A percentile compares a stretch with the other conserved stretches of the same genome.
Conservation (phyloP, 1,140 invertebrate species). For the Brachionus paranguensis region DNA sequence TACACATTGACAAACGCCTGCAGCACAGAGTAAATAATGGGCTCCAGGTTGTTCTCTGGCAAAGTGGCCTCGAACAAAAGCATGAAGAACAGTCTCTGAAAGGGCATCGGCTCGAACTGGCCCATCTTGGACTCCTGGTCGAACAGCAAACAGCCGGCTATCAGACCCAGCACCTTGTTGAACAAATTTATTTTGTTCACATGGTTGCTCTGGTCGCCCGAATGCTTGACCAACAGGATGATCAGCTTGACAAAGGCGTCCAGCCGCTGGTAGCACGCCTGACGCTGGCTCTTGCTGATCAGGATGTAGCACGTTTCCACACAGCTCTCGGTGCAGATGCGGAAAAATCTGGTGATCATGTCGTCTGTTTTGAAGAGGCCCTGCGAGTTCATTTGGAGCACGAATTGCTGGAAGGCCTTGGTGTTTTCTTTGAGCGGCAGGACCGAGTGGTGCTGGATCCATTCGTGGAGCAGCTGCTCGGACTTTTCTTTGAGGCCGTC, state of each 20-base stretch:
- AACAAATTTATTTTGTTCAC: slow-evolving; percentile 86
- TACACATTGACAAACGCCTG: slow-evolving; percentile 51
- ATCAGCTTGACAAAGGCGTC: slow-evolving; percentile 92
- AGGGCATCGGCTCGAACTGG: slow-evolving; percentile 93
- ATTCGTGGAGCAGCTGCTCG: slow-evolving; percentile 84
- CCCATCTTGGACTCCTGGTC: slow-evolving; percentile 78
- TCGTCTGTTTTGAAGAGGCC: slow-evolving; percentile 96
- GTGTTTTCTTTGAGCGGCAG: slow-evolving; percentile 74
- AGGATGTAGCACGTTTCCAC: slow-evolving; percentile 62
- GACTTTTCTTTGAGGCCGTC: slow-evolving; percentile 89
- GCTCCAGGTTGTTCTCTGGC: slow-evolving; percentile 76
- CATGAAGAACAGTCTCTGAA: slow-evolving; percentile 93
- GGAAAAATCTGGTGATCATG: slow-evolving; percentile 90
- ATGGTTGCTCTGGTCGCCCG: slow-evolving; percentile 68
- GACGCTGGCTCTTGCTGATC: background rate
- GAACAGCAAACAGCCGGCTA: slow-evolving; percentile 84
- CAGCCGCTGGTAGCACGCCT: slow-evolving; percentile 77
- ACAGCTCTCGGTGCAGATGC: slow-evolving; percentile 90
- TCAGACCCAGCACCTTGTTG: slow-evolving; percentile 89
- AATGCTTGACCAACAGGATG: slow-evolving; percentile 88
- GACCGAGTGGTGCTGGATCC: slow-evolving; percentile 80
- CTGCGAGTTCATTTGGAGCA: slow-evolving; percentile 81
- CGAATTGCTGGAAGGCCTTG: slow-evolving; percentile 73
- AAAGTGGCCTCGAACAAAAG: slow-evolving; percentile 74
- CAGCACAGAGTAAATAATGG: slow-evolving; percentile 63